Conservation (phyloP, 2,113 vertebrate species). For the Nibea coibor region DNA sequence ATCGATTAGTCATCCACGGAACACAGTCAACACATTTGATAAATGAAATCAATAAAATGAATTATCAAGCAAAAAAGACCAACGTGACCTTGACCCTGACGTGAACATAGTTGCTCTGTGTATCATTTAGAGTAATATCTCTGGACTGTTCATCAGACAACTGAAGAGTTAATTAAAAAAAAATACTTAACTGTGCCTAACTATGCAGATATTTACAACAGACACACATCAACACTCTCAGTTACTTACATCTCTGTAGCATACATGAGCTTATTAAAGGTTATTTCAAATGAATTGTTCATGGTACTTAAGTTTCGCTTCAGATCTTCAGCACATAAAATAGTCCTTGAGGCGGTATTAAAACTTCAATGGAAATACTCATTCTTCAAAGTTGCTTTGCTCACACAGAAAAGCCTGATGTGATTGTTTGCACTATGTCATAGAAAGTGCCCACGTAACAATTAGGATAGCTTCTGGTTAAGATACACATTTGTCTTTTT, state of each 20-base stretch:
- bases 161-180: neutral
- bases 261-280: neutral
- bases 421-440: neutral
- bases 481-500: constrained; percentile 2
- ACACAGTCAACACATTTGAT: neutral
- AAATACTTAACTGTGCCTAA: neutral
- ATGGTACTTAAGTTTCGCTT: neutral
- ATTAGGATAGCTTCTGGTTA: neutral
- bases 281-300: neutral
- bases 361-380: constrained; percentile 3
- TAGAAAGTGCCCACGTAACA: neutral
- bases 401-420: neutral
- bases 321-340: constrained; percentile 20
- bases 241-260: neutral
- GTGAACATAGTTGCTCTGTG: neutral
- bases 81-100: neutral
- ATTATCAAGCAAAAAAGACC: neutral
- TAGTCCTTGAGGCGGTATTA: neutral
- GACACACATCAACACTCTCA: neutral
- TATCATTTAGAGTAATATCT: neutral
- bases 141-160: neutral
- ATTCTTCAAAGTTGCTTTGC: constrained; percentile 10
- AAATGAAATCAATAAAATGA: neutral
- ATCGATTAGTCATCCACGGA: neutral
- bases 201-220: neutral